Evolutionary conservation across 2,797 vertebrate species (phyloP).

Genomic region (Labroides dimidiatus): DNA sequence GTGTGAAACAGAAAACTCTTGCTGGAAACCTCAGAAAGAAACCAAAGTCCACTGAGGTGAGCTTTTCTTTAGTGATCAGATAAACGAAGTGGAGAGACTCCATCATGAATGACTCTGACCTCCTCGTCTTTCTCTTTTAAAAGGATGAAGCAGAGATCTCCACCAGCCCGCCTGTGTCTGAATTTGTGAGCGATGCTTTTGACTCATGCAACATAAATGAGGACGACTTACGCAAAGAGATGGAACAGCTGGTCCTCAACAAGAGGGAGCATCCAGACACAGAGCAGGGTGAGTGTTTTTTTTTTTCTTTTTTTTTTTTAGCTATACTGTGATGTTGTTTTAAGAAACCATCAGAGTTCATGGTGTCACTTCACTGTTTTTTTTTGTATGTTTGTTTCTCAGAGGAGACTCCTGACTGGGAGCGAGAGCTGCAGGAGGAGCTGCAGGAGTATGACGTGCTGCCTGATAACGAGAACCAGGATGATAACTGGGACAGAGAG

Average conservation of each 20-base stretch:
- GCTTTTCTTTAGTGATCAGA: neutral
- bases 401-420: conserved; percentile 91
- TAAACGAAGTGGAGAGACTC: neutral
- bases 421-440: conserved; percentile 91
- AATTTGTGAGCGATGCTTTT: conserved; percentile 94
- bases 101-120: neutral
- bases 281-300: conserved; percentile 77
- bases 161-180: conserved; percentile 87
- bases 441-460: conserved; percentile 93
- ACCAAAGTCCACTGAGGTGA: conserved; percentile 73
- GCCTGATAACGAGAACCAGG: conserved; percentile 83
- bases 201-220: conserved; percentile 89
- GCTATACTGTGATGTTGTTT: conserved; percentile 3
- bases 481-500: conserved; percentile 92
- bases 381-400: conserved; percentile 9
- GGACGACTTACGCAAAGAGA: conserved; percentile 93
- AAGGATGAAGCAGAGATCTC: conserved; percentile 91
- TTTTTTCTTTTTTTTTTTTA: conserved; percentile 13
- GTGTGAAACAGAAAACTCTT: conserved; percentile 62
- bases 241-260: conserved; percentile 92
- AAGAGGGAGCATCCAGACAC: conserved; percentile 80
- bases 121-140: conserved; percentile 53
- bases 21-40: conserved; percentile 49
- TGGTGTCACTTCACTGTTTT: conserved; percentile 73
- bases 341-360: conserved; percentile 26